A percentile compares a stretch with the other conserved stretches of the same genome.
Conservation (phyloP, 2,888 invertebrate species). For the Adelphocoris suturalis region DNA sequence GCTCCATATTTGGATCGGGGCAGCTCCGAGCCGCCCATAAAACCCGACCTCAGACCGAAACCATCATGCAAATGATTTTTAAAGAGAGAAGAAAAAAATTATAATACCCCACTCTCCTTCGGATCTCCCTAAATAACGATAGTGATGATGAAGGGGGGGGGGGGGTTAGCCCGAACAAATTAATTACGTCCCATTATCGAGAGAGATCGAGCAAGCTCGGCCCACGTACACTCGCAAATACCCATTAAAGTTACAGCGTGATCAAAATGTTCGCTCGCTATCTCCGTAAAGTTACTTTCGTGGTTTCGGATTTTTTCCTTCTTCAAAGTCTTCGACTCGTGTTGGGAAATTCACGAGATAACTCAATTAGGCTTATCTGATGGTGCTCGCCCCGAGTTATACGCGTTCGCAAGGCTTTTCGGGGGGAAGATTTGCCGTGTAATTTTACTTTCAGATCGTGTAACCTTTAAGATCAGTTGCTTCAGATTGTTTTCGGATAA, state of each 20-base stretch:
- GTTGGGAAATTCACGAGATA: constrained; percentile 2
- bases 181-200: constrained; percentile 34
- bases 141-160: too few relatives aligned
- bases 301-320: not conserved
- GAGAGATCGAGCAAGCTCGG: not conserved
- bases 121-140: too few relatives aligned
- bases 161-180: not conserved
- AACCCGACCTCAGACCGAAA: not conserved
- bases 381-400: not conserved
- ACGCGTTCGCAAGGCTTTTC: not conserved
- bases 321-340: not conserved
- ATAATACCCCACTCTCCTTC: too few relatives aligned
- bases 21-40: not conserved
- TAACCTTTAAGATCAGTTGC: not conserved
- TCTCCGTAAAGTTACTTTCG: constrained; percentile 25
- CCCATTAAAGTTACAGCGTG: constrained; percentile 18
- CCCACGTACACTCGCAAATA: constrained; percentile 7
- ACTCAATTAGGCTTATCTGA: constrained; percentile 33
- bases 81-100: too few relatives aligned
- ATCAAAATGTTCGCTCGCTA: not conserved
- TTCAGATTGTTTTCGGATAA: too few relatives aligned
- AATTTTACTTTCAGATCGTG: constrained; percentile 13
- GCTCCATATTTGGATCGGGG: not conserved
- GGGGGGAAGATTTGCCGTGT: not conserved
- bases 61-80: not conserved